A percentile compares a stretch with the other conserved stretches of the same genome.
Conservation (phyloP, 2,888 invertebrate species). For the Callimorpha dominula region DNA sequence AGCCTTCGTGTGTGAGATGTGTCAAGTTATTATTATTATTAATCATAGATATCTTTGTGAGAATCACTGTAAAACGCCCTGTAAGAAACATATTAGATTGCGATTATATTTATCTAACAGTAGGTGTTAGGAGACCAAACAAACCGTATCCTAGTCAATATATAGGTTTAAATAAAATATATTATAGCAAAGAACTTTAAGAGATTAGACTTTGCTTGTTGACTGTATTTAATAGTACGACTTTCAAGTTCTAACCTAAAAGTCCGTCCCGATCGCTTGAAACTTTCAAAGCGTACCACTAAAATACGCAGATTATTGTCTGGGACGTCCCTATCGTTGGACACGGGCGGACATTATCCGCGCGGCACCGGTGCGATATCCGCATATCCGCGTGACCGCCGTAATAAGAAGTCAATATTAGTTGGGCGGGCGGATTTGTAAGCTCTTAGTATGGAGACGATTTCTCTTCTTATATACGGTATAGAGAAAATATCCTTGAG, state of each 20-base stretch:
- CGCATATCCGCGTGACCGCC: conserved; percentile 62
- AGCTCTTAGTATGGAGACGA: conserved; percentile 53
- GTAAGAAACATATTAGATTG: neutral
- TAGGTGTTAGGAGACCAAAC: neutral
- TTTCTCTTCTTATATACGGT: conserved; percentile 3
- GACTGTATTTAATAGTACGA: conserved; percentile 1
- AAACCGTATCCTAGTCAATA: neutral
- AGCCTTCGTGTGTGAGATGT: too few species aligned
- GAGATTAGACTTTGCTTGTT: neutral
- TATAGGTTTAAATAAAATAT: neutral
- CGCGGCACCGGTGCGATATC: conserved; percentile 63
- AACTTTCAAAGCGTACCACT: conserved; percentile 42
- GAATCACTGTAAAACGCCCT: neutral
- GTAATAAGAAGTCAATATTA: conserved; percentile 81
- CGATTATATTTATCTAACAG: neutral
- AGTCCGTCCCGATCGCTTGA: conserved; percentile 9
- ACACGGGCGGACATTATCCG: conserved; percentile 54
- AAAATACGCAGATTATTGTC: conserved; percentile 61
- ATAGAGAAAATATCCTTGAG: too few species aligned
- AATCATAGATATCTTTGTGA: too few species aligned
- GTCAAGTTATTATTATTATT: too few species aligned
- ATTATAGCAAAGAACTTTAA: neutral
- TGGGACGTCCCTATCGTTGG: conserved; percentile 57
- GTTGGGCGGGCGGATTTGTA: conserved; percentile 78
- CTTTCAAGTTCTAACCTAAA: conserved; percentile 1